A percentile compares a stretch with the other conserved stretches of the same genome.
These are phyloP conservation scores for Brachionus calyciflorus DNA, from an alignment of 1,140 invertebrate genomes.

Conservation along the genomic window DNA sequence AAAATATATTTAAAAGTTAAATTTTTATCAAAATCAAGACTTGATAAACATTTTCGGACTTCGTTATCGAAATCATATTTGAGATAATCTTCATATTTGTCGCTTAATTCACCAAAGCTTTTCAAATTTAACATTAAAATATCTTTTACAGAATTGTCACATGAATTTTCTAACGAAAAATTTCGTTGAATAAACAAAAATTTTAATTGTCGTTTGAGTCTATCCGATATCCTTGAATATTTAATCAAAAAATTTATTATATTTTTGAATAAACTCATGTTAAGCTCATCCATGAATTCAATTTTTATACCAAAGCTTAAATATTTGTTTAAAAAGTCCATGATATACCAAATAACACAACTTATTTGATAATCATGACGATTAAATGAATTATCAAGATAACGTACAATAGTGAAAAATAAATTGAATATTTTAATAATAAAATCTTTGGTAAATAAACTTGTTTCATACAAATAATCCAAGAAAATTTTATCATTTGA, in stretches of 20 bases:
- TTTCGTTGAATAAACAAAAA: constrained; percentile 3
- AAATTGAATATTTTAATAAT: constrained; percentile 3
- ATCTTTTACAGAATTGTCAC: background rate
- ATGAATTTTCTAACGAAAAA: background rate
- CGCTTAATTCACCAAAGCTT: background rate
- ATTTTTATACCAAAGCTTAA: background rate
- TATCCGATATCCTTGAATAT: background rate
- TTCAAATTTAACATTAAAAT: background rate
- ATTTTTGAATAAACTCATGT: background rate
- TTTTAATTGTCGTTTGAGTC: constrained; percentile 8
- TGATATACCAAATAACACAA: background rate
- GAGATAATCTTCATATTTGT: background rate
- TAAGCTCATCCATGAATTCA: background rate
- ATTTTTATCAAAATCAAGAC: background rate
- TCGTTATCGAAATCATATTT: background rate
- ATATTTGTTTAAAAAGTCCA: constrained; percentile 9
- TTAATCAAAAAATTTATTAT: background rate
- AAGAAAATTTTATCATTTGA: background rate
- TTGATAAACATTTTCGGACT: background rate
- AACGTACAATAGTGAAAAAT: background rate
- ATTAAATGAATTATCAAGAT: background rate
- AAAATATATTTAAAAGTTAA: constrained; percentile 7
- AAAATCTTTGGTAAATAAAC: background rate
- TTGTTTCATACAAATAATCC: background rate
- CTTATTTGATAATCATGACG: background rate